Conservation (phyloP, 2,797 vertebrate species). For the Enteromius argenteus region DNA sequence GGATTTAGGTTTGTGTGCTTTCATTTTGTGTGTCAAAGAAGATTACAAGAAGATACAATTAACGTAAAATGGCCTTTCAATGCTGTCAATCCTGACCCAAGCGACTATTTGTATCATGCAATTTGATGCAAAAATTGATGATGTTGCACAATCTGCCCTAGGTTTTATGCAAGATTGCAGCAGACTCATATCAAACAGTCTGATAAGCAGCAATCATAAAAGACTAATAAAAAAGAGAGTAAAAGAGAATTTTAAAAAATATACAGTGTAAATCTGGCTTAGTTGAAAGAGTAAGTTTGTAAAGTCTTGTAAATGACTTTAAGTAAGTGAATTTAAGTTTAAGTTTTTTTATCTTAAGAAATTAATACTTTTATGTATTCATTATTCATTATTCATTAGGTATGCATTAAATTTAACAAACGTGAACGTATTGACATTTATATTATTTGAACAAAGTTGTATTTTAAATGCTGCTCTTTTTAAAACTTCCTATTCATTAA, state of each 20-base stretch:
- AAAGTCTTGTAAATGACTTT: too few species aligned
- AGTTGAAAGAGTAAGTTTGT: neutral
- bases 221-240: neutral
- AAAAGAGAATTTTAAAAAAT: too few species aligned
- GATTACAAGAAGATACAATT: too few species aligned
- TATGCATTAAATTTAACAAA: neutral
- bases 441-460: neutral
- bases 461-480: neutral
- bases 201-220: slow-evolving; percentile 23
- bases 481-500: neutral
- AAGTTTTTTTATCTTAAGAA: neutral
- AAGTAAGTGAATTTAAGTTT: too few species aligned
- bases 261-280: neutral
- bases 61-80: neutral
- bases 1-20: neutral
- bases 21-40: neutral
- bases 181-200: neutral
- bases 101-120: neutral
- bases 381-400: neutral
- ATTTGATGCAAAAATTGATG: neutral
- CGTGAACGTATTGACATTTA: neutral
- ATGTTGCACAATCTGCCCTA: neutral
- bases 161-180: neutral
- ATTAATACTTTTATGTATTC: neutral
- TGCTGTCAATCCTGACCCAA: neutral